These are phyloP conservation scores for Tragelaphus buxtoni DNA, from an alignment of 2,113 vertebrate species.

Conservation along the genomic window DNA sequence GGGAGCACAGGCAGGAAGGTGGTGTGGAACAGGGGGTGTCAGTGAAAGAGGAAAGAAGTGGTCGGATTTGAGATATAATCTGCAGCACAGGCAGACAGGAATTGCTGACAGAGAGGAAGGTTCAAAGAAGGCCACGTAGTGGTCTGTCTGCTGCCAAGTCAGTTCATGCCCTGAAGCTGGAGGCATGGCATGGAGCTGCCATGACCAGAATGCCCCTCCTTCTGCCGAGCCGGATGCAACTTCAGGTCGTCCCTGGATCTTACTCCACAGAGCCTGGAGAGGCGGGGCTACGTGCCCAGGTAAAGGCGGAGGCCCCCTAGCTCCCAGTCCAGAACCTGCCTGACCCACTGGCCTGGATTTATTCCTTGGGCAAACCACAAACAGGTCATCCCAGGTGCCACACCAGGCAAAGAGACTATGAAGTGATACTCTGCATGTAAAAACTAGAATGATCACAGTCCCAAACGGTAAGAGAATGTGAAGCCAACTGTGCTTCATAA, in stretches of 20 bases:
- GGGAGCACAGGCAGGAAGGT: not conserved
- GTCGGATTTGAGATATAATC: not conserved
- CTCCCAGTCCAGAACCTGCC: not conserved
- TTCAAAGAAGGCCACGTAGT: not conserved
- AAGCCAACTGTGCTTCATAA: not conserved
- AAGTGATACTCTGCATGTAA: not conserved
- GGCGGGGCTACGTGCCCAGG: accelerated
- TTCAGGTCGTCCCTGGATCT: not conserved
- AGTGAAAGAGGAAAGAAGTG: not conserved
- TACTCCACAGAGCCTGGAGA: not conserved
- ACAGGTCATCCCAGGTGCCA: not conserved
- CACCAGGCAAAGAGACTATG: not conserved
- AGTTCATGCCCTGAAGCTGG: not conserved
- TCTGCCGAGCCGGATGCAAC: not conserved
- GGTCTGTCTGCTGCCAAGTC: not conserved
- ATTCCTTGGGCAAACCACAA: not conserved
- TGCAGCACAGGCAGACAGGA: not conserved
- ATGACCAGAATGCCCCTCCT: not conserved
- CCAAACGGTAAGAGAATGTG: not conserved
- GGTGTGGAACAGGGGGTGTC: not conserved
- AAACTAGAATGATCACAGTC: not conserved
- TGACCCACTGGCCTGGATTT: not conserved
- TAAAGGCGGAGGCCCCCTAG: not conserved
- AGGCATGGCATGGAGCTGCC: not conserved
- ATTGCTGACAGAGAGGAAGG: too few relatives aligned